phyloP scores from a whole-genome alignment of 1,140 invertebrate species.

The Heterodera carotae region DNA sequence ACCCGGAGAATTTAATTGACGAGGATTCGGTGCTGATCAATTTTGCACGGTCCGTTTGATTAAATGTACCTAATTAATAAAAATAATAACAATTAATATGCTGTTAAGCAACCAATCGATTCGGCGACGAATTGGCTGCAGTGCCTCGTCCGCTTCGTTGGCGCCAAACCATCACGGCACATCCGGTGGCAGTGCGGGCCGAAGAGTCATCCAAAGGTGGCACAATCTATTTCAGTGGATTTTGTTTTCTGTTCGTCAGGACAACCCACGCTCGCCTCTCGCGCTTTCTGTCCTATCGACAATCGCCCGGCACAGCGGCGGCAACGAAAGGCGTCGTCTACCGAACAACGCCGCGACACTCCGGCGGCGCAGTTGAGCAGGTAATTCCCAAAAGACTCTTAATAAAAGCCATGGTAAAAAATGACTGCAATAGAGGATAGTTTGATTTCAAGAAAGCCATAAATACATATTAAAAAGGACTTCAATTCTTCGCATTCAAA shows the following conservation, averaged over 20 bases:
- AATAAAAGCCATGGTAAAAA: too few species aligned
- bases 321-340: background rate
- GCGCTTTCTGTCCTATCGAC: constrained; percentile 57
- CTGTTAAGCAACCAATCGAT: constrained; percentile 52
- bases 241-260: too few species aligned
- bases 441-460: too few species aligned
- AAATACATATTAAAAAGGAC: too few species aligned
- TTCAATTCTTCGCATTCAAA: too few species aligned
- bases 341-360: constrained; percentile 3
- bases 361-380: constrained; percentile 4
- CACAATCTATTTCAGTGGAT: too few species aligned
- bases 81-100: constrained; percentile 19
- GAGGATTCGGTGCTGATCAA: constrained; percentile 64
- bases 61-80: background rate
- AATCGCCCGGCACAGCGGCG: constrained; percentile 16
- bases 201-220: constrained; percentile 31
- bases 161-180: constrained; percentile 56
- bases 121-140: constrained; percentile 38
- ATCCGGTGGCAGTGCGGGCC: constrained; percentile 23
- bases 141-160: constrained; percentile 46
- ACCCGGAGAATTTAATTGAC: constrained; percentile 64
- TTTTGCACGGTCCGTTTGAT: constrained; percentile 57
- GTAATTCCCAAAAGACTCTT: background rate
- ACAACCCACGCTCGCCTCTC: constrained; percentile 55
- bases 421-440: too few species aligned